Conservation (phyloP, 2,888 invertebrate genomes). For the Epicampocera succincta region DNA sequence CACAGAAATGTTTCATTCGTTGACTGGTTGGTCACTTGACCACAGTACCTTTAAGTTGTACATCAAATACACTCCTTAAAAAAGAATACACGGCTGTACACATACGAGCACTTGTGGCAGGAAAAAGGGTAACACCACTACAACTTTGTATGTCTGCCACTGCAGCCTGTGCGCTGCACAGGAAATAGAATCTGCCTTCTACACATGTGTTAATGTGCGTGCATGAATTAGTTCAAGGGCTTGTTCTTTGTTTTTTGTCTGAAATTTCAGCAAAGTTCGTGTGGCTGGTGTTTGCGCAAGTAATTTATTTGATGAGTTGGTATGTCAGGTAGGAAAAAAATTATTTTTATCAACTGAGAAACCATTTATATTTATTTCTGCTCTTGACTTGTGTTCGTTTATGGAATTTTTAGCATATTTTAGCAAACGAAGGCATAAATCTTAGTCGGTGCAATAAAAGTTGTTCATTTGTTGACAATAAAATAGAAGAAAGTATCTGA, state of each 20-base stretch:
- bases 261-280: not conserved
- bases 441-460: too few relatives aligned
- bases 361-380: conserved; percentile 52
- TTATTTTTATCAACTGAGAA: conserved; percentile 66
- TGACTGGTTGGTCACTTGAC: conserved; percentile 61
- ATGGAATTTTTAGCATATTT: conserved; percentile 18
- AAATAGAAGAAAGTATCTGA: not conserved
- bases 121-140: conserved; percentile 49
- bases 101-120: conserved; percentile 21
- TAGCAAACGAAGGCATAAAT: not conserved
- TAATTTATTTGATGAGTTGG: conserved; percentile 67
- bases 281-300: conserved; percentile 21
- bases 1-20: conserved; percentile 47
- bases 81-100: conserved; percentile 13
- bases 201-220: conserved; percentile 42
- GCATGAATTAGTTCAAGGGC: conserved; percentile 6
- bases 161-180: not conserved
- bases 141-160: conserved; percentile 10
- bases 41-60: conserved; percentile 59
- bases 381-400: conserved; percentile 33
- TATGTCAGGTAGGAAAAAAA: conserved; percentile 60
- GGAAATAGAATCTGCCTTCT: conserved; percentile 43
- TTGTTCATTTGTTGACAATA: not conserved
- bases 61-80: conserved; percentile 49
- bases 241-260: not conserved